Conservation (phyloP, 2,113 vertebrate species). For the Scalopus aquaticus region DNA sequence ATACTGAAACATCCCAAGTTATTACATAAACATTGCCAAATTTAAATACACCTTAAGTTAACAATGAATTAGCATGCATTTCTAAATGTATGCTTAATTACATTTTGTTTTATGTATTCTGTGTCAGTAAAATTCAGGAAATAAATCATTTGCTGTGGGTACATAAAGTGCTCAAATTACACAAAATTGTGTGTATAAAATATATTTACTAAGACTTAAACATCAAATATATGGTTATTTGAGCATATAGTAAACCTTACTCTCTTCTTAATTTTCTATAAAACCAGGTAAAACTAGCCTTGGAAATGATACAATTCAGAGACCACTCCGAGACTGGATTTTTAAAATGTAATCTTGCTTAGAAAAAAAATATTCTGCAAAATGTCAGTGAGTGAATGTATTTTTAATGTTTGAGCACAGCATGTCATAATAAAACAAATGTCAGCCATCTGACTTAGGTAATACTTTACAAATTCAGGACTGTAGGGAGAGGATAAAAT, state of each 20-base stretch:
- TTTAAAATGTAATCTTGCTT: constrained; percentile 86
- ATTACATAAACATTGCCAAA: constrained; percentile 31
- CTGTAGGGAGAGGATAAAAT: constrained; percentile 49
- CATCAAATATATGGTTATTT: not conserved
- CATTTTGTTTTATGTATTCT: not conserved
- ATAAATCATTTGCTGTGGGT: not conserved
- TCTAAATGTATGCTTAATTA: no score
- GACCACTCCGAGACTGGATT: constrained; percentile 69
- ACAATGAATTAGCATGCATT: not conserved
- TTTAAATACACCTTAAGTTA: constrained; percentile 50
- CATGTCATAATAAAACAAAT: constrained; percentile 69
- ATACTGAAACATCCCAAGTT: constrained; percentile 21
- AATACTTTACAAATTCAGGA: constrained; percentile 38
- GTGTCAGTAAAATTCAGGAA: constrained; percentile 33
- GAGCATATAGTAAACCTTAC: not conserved
- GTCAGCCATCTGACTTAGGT: constrained; percentile 46
- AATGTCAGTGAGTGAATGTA: constrained; percentile 62
- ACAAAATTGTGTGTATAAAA: constrained; percentile 43
- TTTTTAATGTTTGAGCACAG: constrained; percentile 67
- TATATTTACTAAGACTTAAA: not conserved
- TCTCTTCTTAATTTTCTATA: constrained; percentile 68
- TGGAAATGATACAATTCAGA: constrained; percentile 82
- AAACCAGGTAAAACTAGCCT: constrained; percentile 79
- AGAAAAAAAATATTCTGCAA: constrained; percentile 73
- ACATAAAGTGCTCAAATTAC: constrained; percentile 3